These are phyloP conservation scores for Sinocyclocheilus rhinocerous DNA, from an alignment of 2,113 vertebrate genomes.

Conservation along the genomic window DNA sequence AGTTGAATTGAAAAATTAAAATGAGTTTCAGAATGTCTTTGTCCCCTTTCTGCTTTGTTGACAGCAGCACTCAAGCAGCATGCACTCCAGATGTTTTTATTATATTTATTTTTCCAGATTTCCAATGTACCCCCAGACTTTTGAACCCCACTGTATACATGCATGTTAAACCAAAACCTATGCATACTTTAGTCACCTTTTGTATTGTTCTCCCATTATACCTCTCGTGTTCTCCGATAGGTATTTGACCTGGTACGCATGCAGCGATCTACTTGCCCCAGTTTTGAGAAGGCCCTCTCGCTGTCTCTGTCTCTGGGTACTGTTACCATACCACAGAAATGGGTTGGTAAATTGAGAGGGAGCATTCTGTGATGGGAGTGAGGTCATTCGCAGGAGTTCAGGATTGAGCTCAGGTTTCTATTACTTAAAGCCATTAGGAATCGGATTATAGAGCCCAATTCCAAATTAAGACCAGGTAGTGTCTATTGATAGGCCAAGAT, in stretches of 20 bases:
- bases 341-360: constrained; percentile 60
- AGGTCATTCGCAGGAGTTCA: constrained; percentile 57
- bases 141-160: not conserved
- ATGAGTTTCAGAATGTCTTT: not conserved
- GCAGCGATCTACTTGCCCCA: constrained; percentile 47
- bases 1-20: not conserved
- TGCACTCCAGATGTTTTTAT: not conserved
- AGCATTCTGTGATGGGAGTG: constrained; percentile 58
- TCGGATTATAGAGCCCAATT: constrained; percentile 1
- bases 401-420: constrained; percentile 47
- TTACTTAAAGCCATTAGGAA: not conserved
- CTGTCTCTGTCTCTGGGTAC: constrained; percentile 66
- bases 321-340: constrained; percentile 60
- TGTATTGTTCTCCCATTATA: constrained; percentile 1
- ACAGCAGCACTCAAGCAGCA: not conserved
- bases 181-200: not conserved
- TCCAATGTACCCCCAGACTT: not conserved
- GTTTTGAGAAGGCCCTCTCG: constrained; percentile 53
- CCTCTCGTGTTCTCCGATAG: not conserved
- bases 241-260: constrained; percentile 14
- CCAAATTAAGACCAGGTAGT: not conserved
- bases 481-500: constrained; percentile 9
- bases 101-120: not conserved
- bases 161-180: constrained; percentile 1
- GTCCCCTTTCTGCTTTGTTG: not conserved